These are phyloP conservation scores for Mus pahari DNA, from an alignment of 2,113 vertebrate genomes.

Conservation along the genomic window DNA sequence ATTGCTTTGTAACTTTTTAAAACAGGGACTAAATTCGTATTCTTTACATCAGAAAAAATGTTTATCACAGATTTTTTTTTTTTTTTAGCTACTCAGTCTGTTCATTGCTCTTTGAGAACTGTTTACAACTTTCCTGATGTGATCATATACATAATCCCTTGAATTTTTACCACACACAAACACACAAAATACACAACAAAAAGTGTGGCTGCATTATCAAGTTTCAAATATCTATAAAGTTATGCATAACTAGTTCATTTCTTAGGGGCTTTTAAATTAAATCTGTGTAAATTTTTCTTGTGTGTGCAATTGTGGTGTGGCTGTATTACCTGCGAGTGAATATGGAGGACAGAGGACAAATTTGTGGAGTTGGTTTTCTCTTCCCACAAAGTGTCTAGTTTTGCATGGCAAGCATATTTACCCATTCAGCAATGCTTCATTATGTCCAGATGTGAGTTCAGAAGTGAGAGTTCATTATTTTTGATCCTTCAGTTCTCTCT, in stretches of 20 bases:
- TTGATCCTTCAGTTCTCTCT: neutral
- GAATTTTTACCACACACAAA: neutral
- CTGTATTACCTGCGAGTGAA: no score
- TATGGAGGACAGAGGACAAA: neutral
- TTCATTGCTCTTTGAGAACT: neutral
- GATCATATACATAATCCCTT: neutral
- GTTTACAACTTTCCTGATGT: neutral
- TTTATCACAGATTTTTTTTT: conserved; percentile 20
- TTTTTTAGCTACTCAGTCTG: neutral
- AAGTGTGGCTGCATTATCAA: neutral
- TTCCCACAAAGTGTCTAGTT: neutral
- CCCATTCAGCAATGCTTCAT: neutral
- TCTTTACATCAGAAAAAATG: conserved; percentile 10
- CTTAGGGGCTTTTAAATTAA: neutral
- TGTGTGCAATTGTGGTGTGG: neutral
- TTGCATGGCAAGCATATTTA: neutral
- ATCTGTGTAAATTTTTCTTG: neutral
- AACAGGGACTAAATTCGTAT: neutral
- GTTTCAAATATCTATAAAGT: conserved; percentile 7
- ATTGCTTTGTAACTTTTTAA: conserved; percentile 14
- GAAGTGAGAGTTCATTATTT: no score
- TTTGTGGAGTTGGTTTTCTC: neutral
- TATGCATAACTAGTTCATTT: neutral
- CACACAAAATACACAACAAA: neutral
- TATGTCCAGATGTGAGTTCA: no score